Evolutionary conservation across 2,797 vertebrate genomes (phyloP), one percentile per base, ranked within the genome.

Genomic region (Danio tinwini): DNA sequence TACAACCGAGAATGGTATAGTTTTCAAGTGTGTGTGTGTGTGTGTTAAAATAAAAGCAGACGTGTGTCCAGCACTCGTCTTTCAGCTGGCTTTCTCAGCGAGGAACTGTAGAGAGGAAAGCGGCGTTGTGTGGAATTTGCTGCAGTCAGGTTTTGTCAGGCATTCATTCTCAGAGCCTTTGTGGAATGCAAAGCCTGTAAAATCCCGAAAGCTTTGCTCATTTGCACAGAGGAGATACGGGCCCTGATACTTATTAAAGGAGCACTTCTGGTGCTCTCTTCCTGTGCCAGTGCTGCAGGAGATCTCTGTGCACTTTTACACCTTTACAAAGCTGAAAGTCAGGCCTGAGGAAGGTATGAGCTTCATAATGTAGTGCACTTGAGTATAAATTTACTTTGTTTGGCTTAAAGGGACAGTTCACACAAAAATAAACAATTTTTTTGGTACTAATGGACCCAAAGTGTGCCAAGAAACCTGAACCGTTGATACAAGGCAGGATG

Each of bases 171-270:
- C 86, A 88, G 89, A 86, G 87, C 89, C 89, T 87, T 91, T 90
- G 90, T 92, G 93, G 92, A 94, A 94, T 93, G 92, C 88, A 91
- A 89, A 92, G 91, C 92, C 91, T 88, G 89, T 92, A 91, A 93
- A 94, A 93, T 93, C 90, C 92, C 88, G 88, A 88, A 88, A 92
- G 93, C 93, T 92, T 91, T 90, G 87, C 88, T 92, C 85, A 92
- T 92, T 93, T 91, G 86, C 87, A 84, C 87, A 84, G 85, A 69
- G 65, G 83, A 87, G 88, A 91, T 90, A 86, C 72, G 82, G 61
- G 76, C 76, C 84, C 87, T 87, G 88, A 90, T 90, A 90, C 89
- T 87, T 89, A 81, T 86, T 89, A 85, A 88, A 87, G 87, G 82
- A 86, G 63, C 85, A 71, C 64, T 53, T n/a, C 53, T 76, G 84